Percentiles rank a stretch among this genome's conserved stretches.
These are phyloP conservation scores for Rhabdophis nuchalis DNA, from an alignment of 2,797 vertebrate genomes.

Conservation along the genomic window DNA sequence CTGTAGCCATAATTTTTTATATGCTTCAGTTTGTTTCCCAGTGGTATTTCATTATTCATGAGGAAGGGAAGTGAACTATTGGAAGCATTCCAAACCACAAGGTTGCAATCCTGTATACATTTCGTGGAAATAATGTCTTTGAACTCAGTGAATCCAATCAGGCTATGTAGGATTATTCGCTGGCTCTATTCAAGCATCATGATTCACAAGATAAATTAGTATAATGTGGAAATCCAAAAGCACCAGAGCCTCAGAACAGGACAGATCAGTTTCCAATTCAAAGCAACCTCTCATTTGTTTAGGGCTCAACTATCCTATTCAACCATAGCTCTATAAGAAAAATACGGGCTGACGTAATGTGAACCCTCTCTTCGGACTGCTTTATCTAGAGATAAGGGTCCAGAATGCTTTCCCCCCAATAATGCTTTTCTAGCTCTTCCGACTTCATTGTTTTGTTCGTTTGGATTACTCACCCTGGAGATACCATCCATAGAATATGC, in stretches of 20 bases:
- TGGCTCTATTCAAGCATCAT: not conserved
- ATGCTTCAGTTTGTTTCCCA: not conserved
- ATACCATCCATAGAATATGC: not conserved
- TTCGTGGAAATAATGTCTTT: not conserved
- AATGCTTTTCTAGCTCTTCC: not conserved
- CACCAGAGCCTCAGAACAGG: not conserved
- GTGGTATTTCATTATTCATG: not conserved
- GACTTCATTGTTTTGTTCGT: not conserved
- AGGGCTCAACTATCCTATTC: not conserved
- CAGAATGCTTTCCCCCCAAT: not conserved
- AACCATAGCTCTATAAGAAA: not conserved
- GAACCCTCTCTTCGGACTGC: not conserved
- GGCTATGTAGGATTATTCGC: not conserved
- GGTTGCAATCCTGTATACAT: not conserved
- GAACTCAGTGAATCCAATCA: not conserved
- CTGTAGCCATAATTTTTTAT: not conserved
- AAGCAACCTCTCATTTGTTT: not conserved
- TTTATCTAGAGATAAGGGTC: not conserved
- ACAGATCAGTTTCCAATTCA: not conserved
- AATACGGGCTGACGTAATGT: not conserved
- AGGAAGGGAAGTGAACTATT: constrained; percentile 2
- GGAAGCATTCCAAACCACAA: not conserved
- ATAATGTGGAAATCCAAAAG: not conserved
- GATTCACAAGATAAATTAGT: not conserved
- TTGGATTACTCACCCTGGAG: not conserved